A percentile compares a stretch with the other conserved stretches of the same genome.
phyloP scores from a whole-genome alignment of 2,888 invertebrate genomes.

The Agriopis aurantiaria region DNA sequence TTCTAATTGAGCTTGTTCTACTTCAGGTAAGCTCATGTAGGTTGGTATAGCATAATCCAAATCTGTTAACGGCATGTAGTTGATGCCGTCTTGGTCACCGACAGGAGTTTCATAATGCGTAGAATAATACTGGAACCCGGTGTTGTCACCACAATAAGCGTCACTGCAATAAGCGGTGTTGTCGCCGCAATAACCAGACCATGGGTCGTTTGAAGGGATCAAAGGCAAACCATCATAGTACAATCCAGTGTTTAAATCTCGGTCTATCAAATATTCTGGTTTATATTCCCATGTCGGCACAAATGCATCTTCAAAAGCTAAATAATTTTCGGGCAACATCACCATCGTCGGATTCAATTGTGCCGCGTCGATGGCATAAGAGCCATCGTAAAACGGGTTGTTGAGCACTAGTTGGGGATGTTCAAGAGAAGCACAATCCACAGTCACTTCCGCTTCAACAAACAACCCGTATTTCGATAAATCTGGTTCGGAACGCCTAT shows the following conservation, averaged over 20 bases:
- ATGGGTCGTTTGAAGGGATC: constrained; percentile 78
- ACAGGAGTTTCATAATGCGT: constrained; percentile 70
- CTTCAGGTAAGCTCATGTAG: constrained; percentile 75
- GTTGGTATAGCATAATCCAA: constrained; percentile 80
- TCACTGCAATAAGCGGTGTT: constrained; percentile 69
- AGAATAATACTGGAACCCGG: constrained; percentile 73
- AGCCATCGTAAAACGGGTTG: constrained; percentile 82
- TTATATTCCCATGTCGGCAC: constrained; percentile 80
- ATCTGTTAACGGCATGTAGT: constrained; percentile 78
- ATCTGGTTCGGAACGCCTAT: constrained; percentile 79
- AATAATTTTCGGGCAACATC: constrained; percentile 80
- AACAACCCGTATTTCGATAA: constrained; percentile 77
- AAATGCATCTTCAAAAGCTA: constrained; percentile 84
- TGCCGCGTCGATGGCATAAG: constrained; percentile 70
- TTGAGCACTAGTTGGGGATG: constrained; percentile 78
- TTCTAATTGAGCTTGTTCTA: constrained; percentile 65
- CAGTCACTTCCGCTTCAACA: constrained; percentile 73
- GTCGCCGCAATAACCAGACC: constrained; percentile 73
- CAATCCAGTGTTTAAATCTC: constrained; percentile 66
- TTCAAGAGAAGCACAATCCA: constrained; percentile 68
- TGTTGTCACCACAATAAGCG: constrained; percentile 68
- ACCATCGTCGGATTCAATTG: constrained; percentile 71
- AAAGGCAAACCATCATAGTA: constrained; percentile 77
- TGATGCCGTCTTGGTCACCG: constrained; percentile 65
- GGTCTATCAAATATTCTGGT: constrained; percentile 67